A percentile compares a stretch with the other conserved stretches of the same genome.
These are phyloP conservation scores for Monoplex corrugatus DNA, from an alignment of 2,888 invertebrate genomes.

Conservation along the genomic window DNA sequence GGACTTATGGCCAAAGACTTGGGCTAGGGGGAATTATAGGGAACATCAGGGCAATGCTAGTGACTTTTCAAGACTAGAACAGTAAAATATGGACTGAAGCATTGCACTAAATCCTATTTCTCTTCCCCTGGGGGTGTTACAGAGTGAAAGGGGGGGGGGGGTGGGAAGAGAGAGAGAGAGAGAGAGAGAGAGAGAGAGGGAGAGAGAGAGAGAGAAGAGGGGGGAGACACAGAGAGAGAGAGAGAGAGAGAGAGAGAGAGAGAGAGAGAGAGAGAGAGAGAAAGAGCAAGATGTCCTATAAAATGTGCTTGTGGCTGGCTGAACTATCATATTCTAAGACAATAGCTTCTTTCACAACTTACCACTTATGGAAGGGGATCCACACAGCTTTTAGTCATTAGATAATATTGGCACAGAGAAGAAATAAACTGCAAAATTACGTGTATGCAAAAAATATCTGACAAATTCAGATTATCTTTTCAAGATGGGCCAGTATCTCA, in stretches of 20 bases:
- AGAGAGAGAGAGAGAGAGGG: constrained; percentile 27
- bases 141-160: constrained; percentile 28
- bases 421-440: neutral
- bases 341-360: too few relatives aligned
- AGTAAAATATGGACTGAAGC: neutral
- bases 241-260: neutral
- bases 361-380: neutral
- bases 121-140: neutral
- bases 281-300: neutral
- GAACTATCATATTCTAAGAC: too few relatives aligned
- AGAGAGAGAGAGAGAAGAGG: constrained; percentile 38
- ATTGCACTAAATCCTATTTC: neutral
- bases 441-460: neutral
- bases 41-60: neutral
- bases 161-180: constrained; percentile 32
- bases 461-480: too few relatives aligned
- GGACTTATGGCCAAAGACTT: neutral
- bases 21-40: neutral
- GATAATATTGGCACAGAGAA: neutral
- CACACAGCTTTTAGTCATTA: neutral
- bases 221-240: neutral
- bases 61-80: constrained; percentile 34
- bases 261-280: constrained; percentile 25
- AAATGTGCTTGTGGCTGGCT: too few relatives aligned
- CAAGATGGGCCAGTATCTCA: too few relatives aligned